Base-by-base conservation (phyloP, 2,888 invertebrate genomes). In the Ectropis crepuscularia region DNA sequence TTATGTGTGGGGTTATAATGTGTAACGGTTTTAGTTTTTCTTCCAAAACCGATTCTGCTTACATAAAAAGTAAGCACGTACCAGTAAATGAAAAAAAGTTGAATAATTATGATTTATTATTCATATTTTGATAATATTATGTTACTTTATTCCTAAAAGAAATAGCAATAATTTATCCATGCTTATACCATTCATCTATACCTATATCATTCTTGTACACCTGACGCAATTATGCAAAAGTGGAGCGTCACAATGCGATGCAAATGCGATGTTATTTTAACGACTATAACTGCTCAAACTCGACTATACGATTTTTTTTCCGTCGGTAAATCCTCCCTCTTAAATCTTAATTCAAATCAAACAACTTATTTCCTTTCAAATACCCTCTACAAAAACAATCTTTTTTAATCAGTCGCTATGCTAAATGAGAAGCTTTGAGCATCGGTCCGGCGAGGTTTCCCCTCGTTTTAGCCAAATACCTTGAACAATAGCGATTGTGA, bases 321-420 rank as follows among this genome's bases (percentile, higher is more conserved):
- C 42, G 53, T 48, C 67, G 64, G 65, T 68, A 69, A 68, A 28
- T 42, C 36, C 50, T 36, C 63, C 68, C 68, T 63, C 47, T 36
- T 28, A 54, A 53, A 36, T 51, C 63, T 38, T 67, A 71, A 71
- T 68, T 61, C 65, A 68, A 68, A 55, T 57, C 67, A 65, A 71
- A 72, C 65, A 72, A 64, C 58, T 67, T 60, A 68, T 53, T 68
- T 62, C 58, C 63, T 65, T 70, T 69, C 57, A 50, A 67, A 72
- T 61, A 59, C 72, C 70, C 67, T 67, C 60, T 45, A 65, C 50
- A 74, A 75, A 80, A 81, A 80, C 81, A 83, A 81, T 81, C 75
- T 79, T 82, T 82, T 86, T 83, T 84, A 84, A 86, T 84, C 82
- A 82, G 69, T 71, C 73, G 70, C 75, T 78, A 77, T 74, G 67